phyloP scores from a whole-genome alignment of 2,797 vertebrate species.

The Columba guinea region DNA sequence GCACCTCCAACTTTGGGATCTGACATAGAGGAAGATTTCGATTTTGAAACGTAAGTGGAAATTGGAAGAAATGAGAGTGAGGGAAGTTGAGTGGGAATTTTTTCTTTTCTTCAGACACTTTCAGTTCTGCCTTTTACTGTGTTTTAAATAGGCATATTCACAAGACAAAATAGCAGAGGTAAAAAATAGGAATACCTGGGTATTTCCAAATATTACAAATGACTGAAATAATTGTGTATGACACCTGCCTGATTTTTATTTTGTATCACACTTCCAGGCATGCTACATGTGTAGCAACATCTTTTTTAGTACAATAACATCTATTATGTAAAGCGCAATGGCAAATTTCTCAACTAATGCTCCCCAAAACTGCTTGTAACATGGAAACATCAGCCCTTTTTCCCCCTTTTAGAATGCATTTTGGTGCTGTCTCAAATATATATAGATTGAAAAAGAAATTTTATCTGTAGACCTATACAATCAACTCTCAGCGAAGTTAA shows the following conservation, averaged over 20 bases:
- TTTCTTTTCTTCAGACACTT: background rate
- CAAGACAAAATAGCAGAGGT: background rate
- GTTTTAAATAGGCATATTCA: conserved; percentile 28
- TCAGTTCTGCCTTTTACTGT: background rate
- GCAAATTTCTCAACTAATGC: background rate
- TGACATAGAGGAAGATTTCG: background rate
- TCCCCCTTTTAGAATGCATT: background rate
- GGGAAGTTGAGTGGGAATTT: background rate
- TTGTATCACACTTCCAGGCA: background rate
- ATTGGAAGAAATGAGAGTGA: background rate
- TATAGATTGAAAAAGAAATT: background rate
- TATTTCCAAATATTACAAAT: background rate
- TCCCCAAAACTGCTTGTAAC: background rate
- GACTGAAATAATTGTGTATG: background rate
- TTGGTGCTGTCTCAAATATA: background rate
- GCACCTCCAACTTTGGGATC: background rate
- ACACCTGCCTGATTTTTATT: background rate
- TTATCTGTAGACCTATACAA: background rate
- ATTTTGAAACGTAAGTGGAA: conserved; percentile 27
- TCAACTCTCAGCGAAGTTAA: background rate
- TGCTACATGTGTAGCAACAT: background rate
- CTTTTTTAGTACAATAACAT: background rate
- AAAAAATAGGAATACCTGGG: conserved; percentile 14
- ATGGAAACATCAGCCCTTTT: background rate
- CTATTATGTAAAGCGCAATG: background rate